Evolutionary conservation across 2,113 vertebrate species (phyloP).

Genomic region (Rhombomys opimus): DNA sequence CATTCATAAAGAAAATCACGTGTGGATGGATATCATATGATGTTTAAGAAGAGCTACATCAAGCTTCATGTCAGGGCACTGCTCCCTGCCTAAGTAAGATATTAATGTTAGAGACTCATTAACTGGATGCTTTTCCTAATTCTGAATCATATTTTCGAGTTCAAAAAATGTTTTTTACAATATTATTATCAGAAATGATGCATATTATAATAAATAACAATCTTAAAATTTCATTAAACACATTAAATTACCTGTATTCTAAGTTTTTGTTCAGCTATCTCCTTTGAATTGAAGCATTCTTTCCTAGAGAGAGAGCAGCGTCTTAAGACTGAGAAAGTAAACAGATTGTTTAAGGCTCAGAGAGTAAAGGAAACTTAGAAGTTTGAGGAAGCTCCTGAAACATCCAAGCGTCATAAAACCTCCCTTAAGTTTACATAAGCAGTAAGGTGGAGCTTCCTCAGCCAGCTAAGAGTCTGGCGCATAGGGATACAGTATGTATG

Average conservation of each 20-base stretch:
- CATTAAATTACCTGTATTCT: background rate
- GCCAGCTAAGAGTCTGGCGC: background rate
- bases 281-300: background rate
- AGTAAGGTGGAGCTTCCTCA: background rate
- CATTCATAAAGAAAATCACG: background rate
- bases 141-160: background rate
- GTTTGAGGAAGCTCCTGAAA: background rate
- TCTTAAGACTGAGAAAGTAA: background rate
- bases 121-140: background rate
- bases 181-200: background rate
- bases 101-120: background rate
- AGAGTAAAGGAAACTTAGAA: too few species aligned
- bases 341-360: background rate
- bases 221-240: background rate
- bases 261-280: background rate
- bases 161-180: background rate
- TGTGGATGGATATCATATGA: rapidly evolving
- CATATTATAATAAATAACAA: background rate
- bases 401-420: background rate
- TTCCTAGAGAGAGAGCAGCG: background rate
- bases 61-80: background rate
- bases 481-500: background rate
- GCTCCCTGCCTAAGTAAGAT: background rate
- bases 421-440: background rate
- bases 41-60: rapidly evolving